Percentiles rank a stretch among this genome's conserved stretches.
phyloP scores from a whole-genome alignment of 2,113 vertebrate species.

The Bubo blakistoni region DNA sequence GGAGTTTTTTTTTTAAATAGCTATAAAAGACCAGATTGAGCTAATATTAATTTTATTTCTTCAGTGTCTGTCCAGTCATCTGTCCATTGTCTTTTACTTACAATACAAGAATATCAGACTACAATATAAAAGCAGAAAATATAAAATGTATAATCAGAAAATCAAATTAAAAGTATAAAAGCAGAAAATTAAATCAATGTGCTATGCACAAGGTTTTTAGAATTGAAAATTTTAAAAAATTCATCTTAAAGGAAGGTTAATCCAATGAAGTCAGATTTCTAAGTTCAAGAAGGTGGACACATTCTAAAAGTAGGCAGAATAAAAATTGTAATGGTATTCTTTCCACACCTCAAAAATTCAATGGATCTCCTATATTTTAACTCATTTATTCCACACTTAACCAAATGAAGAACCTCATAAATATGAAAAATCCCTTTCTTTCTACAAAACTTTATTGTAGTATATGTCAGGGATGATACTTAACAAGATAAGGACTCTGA shows the following conservation, averaged over 20 bases:
- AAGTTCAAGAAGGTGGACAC: background rate
- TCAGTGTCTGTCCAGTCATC: background rate
- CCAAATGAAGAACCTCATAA: background rate
- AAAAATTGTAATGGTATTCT: background rate
- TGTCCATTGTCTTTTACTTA: background rate
- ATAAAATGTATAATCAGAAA: background rate
- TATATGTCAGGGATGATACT: background rate
- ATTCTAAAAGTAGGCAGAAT: background rate
- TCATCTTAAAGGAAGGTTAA: background rate
- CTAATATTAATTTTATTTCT: background rate
- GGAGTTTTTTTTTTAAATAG: background rate
- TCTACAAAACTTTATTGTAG: background rate
- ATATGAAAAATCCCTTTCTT: background rate
- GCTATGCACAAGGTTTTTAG: background rate
- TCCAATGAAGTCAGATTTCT: background rate
- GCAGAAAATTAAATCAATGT: background rate
- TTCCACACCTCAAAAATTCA: background rate
- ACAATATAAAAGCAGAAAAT: background rate
- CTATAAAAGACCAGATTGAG: background rate
- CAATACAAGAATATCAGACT: background rate
- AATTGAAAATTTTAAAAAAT: background rate
- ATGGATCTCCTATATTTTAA: background rate
- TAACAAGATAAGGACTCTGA: background rate
- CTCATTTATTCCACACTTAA: background rate
- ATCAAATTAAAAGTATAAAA: background rate